Evolutionary conservation across 1,140 invertebrate genomes (phyloP).

Genomic region (Caenorhabditis inopinata): DNA sequence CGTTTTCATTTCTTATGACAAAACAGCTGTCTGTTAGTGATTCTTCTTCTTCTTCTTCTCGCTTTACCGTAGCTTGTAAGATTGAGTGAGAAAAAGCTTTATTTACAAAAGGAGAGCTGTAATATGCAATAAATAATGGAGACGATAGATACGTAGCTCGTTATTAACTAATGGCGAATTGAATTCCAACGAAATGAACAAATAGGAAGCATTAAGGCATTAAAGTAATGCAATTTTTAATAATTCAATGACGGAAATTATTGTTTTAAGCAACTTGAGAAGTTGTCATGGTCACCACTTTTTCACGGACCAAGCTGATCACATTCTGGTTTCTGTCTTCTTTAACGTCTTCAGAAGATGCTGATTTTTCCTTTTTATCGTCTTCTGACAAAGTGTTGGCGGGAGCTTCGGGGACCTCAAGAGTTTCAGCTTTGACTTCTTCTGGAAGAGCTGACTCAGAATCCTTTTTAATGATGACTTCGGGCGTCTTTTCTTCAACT

Average conservation of each 20-base stretch:
- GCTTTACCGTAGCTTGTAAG: background rate
- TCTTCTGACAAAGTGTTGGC: background rate
- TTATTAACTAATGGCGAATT: background rate
- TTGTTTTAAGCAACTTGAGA: background rate
- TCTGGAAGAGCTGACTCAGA: background rate
- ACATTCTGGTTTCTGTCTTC: slow-evolving; percentile 20
- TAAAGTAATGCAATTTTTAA: background rate
- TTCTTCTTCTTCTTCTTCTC: background rate
- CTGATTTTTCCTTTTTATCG: background rate
- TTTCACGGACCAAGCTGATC: slow-evolving; percentile 2
- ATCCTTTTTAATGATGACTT: background rate
- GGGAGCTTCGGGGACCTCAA: background rate
- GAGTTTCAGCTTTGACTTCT: background rate
- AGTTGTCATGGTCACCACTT: background rate
- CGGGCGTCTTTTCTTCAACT: background rate
- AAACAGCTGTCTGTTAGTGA: background rate
- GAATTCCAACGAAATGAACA: background rate
- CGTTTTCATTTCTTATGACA: background rate
- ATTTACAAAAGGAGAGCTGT: slow-evolving; percentile 6
- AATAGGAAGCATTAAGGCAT: slow-evolving; percentile 15
- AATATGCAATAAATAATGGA: background rate
- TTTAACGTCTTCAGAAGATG: background rate
- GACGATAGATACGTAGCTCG: background rate
- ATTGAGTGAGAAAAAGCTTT: background rate
- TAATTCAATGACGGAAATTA: background rate